Evolutionary conservation across 64 coral and sea anemone species (phyloP).

Genomic region (Porites lutea): DNA sequence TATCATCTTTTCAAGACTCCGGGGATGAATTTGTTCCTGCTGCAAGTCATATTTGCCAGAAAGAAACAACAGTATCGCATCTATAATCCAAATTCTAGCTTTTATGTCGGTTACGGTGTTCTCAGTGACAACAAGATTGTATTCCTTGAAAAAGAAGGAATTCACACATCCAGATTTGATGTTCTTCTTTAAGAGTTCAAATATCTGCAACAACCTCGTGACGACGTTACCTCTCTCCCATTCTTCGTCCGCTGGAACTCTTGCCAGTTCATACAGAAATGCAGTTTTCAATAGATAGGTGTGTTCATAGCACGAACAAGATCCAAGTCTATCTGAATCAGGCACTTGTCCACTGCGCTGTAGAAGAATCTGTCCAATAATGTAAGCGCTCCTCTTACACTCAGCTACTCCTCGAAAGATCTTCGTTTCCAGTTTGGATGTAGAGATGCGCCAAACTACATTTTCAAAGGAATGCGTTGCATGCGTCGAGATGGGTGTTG

Average conservation of each 20-base stretch:
- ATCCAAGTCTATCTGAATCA: constrained; percentile 17
- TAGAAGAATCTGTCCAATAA: constrained; percentile 32
- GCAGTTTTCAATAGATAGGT: constrained; percentile 53
- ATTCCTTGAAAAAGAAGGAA: constrained; percentile 42
- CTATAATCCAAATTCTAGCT: constrained; percentile 49
- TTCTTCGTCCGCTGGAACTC: constrained; percentile 25
- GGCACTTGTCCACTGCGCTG: constrained; percentile 20
- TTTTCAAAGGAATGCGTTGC: not conserved
- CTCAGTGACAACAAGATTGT: constrained; percentile 31
- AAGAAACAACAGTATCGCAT: constrained; percentile 49
- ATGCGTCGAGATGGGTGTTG: constrained; percentile 2
- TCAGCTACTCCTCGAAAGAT: constrained; percentile 44
- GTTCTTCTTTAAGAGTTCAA: constrained; percentile 22
- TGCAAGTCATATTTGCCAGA: constrained; percentile 7
- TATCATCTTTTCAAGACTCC: constrained; percentile 2
- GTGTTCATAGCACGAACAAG: constrained; percentile 18
- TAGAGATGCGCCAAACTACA: constrained; percentile 37
- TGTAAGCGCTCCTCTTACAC: constrained; percentile 21
- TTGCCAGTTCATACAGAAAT: constrained; percentile 44
- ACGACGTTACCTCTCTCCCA: constrained; percentile 4
- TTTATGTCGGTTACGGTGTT: constrained; percentile 2
- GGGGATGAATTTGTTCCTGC: not conserved
- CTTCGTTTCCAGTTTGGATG: constrained; percentile 32
- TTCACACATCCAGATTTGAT: not conserved
- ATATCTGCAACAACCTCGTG: constrained; percentile 13